Conservation (phyloP, 1,140 invertebrate genomes). For the Caenorhabditis elegans region DNA sequence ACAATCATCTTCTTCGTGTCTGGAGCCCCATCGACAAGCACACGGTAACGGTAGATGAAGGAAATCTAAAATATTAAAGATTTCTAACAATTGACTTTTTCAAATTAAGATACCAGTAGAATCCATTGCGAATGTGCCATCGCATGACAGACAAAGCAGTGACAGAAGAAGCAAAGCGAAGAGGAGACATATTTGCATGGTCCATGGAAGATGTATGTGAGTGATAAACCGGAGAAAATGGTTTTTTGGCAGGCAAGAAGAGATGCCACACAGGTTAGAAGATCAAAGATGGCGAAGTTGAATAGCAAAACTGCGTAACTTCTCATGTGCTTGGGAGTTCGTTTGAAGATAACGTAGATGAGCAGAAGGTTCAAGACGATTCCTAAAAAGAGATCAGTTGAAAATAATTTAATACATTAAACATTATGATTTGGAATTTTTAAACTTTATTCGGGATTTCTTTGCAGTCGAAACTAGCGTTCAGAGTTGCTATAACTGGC, state of each 20-base stretch:
- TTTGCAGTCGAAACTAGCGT: too few species aligned
- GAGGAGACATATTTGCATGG: not conserved
- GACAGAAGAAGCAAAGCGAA: conserved; percentile 16
- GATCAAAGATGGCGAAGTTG: conserved; percentile 25
- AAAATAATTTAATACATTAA: too few species aligned
- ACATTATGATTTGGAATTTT: too few species aligned
- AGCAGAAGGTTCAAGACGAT: not conserved
- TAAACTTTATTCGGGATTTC: too few species aligned
- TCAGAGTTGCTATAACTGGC: too few species aligned
- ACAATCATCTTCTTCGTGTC: not conserved
- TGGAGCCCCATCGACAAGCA: not conserved
- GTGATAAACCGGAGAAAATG: conserved; percentile 5
- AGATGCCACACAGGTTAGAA: not conserved
- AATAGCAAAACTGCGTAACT: conserved; percentile 13
- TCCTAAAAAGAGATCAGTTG: not conserved
- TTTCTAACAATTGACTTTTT: not conserved
- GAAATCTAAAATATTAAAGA: not conserved
- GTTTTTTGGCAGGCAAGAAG: not conserved
- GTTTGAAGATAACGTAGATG: not conserved
- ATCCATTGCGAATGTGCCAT: conserved; percentile 36
- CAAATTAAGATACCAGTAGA: not conserved
- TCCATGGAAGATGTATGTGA: conserved; percentile 32
- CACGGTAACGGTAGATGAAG: conserved; percentile 28
- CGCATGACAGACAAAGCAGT: conserved; percentile 21
- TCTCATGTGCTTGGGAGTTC: not conserved